Evolutionary conservation across 2,113 vertebrate species (phyloP), one percentile per base, ranked within the genome.

Genomic region (Tragelaphus scriptus): DNA sequence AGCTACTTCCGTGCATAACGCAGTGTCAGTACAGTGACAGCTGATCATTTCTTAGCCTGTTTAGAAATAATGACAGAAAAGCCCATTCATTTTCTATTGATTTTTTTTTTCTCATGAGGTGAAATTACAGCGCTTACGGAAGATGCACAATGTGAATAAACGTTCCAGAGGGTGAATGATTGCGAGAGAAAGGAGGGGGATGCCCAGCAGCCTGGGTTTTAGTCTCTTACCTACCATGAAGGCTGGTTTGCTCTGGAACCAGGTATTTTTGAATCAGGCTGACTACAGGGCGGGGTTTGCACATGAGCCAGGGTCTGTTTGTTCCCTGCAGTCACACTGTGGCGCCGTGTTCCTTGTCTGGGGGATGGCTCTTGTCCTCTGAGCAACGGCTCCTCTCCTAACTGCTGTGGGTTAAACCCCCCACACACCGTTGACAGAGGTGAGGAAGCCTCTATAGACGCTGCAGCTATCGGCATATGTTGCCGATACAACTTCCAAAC

Each of bases 71-170:
- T 44, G 89, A 21, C 44, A 86, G 47, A 91, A 0, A 0, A 14
- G 91, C 58, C 89, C 58, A 1, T 93, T 91, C 23, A n/a, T 92
- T 94, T 90, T 65, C 36, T 92, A 32, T 85, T 93, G 84, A 92
- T 90, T 96, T 95, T 56, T 97, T 19, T 75, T 75, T 71, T 28
- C 26, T 55, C 30, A 11, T 81, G 77, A 92, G 77, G 16, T 40
- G 19, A 86, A 94, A 85, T 40, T 40, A 10, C 3, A 55, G 36
- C 0, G 0, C 85, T 94, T 91, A 32, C 47, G 16, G 92, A 51
- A 97, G 71, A 4, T 16, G 3, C 55, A 36, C 87, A 58, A 40
- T 94, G 97, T 93, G 79, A 90, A 82, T 97, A 86, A 90, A 71
- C 44, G 4, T 32, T 44, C 92, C 53, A 14, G 65, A 55, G 92